A percentile compares a stretch with the other conserved stretches of the same genome.
Conservation (phyloP, 2,797 vertebrate genomes). For the Threskiornis aethiopicus region DNA sequence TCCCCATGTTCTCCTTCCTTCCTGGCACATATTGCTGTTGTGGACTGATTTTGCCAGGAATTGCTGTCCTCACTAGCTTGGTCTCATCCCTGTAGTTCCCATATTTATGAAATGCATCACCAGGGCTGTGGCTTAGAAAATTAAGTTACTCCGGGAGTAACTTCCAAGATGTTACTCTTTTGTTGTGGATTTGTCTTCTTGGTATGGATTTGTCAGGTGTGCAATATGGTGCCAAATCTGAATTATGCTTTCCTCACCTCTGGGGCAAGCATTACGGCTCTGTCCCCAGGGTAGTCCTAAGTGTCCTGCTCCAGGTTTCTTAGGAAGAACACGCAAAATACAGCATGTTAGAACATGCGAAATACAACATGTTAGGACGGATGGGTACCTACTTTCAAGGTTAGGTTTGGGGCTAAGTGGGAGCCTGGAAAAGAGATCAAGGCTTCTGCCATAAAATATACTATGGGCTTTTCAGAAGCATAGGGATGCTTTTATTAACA, state of each 20-base stretch:
- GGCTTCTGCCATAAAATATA: background rate
- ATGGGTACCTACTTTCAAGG: background rate
- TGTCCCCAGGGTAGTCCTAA: background rate
- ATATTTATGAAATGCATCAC: background rate
- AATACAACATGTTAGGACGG: background rate
- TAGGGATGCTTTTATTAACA: background rate
- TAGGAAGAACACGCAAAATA: background rate
- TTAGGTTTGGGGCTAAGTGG: background rate
- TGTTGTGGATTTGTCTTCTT: background rate
- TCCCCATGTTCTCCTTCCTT: background rate
- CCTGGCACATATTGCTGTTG: rapidly evolving
- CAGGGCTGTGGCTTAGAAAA: background rate
- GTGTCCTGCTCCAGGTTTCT: background rate
- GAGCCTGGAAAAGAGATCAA: background rate
- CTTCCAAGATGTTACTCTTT: background rate
- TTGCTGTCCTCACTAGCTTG: background rate
- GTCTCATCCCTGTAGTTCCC: background rate
- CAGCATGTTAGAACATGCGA: background rate
- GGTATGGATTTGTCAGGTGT: background rate
- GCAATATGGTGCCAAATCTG: background rate
- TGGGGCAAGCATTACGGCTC: background rate
- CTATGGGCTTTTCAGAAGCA: background rate
- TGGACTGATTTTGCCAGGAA: background rate
- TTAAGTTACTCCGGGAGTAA: background rate
- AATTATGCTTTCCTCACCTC: background rate